Percentiles rank a stretch among this genome's conserved stretches.
Conservation (phyloP, 2,888 invertebrate genomes). For the Epinotia demarniana region DNA sequence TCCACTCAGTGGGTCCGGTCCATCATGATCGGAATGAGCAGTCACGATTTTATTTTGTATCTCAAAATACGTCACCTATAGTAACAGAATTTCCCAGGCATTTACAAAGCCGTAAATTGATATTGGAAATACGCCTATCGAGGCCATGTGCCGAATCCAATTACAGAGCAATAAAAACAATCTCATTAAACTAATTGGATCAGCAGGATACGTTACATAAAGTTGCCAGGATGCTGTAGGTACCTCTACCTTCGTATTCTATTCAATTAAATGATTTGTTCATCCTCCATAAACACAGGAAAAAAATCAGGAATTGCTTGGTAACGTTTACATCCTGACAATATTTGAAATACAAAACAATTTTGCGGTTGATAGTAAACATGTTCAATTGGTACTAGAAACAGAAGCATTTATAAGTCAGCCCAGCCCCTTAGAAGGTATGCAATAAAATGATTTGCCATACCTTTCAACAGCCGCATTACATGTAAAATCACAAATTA, state of each 20-base stretch:
- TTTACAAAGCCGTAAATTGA: conserved; percentile 12
- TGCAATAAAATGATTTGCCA: too few relatives aligned
- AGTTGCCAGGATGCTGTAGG: background rate
- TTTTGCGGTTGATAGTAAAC: background rate
- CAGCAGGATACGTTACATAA: conserved; percentile 6
- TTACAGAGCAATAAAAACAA: conserved; percentile 22
- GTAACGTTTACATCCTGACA: too few relatives aligned
- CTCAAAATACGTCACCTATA: background rate
- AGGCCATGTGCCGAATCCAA: conserved; percentile 23
- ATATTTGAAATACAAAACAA: too few relatives aligned
- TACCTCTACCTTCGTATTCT: background rate
- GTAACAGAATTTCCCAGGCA: background rate
- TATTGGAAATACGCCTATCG: background rate
- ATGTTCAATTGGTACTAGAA: background rate
- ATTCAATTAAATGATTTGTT: background rate
- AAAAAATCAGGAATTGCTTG: background rate
- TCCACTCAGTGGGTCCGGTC: background rate
- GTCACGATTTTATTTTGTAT: background rate
- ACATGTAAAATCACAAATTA: too few relatives aligned
- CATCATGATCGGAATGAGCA: background rate
- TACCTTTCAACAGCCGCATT: too few relatives aligned
- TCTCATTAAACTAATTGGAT: conserved; percentile 30
- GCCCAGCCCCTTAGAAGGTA: background rate
- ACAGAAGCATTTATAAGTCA: background rate
- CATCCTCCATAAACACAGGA: background rate